Percentiles rank a stretch among this genome's conserved stretches.
Evolutionary conservation across 2,113 vertebrate species (phyloP).

Genomic region (Aegithalos caudatus): DNA sequence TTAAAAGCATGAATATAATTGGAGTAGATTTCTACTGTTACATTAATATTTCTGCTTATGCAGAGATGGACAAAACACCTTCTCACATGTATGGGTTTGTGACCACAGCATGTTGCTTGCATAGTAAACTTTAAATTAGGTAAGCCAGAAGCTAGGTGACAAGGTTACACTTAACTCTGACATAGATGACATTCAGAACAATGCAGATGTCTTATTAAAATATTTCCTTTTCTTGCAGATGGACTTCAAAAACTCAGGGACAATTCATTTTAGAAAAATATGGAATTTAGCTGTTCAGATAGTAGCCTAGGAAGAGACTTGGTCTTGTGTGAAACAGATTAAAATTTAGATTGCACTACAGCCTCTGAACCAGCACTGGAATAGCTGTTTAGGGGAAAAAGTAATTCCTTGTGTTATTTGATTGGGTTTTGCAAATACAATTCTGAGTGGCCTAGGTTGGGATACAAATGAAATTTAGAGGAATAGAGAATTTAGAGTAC

Average conservation of each 20-base stretch:
- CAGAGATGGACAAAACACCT: neutral
- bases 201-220: neutral
- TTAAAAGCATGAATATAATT: conserved; percentile 10
- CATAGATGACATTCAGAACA: neutral
- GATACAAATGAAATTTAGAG: neutral
- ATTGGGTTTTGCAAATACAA: neutral
- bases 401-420: neutral
- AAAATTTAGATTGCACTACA: neutral
- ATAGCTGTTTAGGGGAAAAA: neutral
- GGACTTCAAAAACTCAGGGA: neutral
- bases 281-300: neutral
- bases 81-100: neutral
- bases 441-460: neutral
- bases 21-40: neutral
- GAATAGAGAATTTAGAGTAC: neutral
- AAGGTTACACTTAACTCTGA: neutral
- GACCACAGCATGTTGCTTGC: neutral
- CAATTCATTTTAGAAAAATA: neutral
- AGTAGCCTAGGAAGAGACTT: neutral
- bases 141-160: neutral
- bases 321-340: neutral
- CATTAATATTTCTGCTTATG: neutral
- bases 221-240: neutral
- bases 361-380: neutral
- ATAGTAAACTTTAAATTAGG: neutral